Evolutionary conservation across 23 tunicate genomes (phyloP).

Genomic region (Halocynthia aurantium): DNA sequence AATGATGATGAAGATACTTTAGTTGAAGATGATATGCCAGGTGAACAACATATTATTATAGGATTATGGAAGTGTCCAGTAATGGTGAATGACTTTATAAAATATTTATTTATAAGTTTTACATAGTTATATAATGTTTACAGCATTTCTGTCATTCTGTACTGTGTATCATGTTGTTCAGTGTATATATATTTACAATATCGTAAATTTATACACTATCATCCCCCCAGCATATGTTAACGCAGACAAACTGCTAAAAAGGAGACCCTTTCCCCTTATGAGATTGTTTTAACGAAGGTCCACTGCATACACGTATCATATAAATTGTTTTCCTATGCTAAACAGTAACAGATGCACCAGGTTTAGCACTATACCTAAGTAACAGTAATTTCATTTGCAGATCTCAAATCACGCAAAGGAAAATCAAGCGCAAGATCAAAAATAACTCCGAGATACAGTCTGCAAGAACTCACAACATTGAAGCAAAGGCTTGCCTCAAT

Average conservation of each 20-base stretch:
- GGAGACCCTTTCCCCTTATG: too few relatives aligned
- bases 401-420: neutral
- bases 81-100: neutral
- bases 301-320: too few relatives aligned
- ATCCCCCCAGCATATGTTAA: too few relatives aligned
- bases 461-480: constrained; percentile 34
- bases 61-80: neutral
- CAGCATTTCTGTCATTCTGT: neutral
- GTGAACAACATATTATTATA: neutral
- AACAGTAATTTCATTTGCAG: neutral
- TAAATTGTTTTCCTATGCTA: too few relatives aligned
- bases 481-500: constrained; percentile 57
- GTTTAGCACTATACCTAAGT: too few relatives aligned
- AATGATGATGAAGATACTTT: constrained; percentile 12
- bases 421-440: neutral
- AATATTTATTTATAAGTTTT: neutral
- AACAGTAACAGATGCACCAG: too few relatives aligned
- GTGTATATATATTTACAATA: too few relatives aligned
- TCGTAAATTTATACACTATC: too few relatives aligned
- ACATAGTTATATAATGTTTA: neutral
- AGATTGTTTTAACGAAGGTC: too few relatives aligned
- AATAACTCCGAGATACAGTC: constrained; percentile 34
- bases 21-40: neutral
- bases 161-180: too few relatives aligned
- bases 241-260: too few relatives aligned